These are phyloP conservation scores for Tamandua tetradactyla DNA, from an alignment of 2,797 vertebrate species.

Conservation along the genomic window DNA sequence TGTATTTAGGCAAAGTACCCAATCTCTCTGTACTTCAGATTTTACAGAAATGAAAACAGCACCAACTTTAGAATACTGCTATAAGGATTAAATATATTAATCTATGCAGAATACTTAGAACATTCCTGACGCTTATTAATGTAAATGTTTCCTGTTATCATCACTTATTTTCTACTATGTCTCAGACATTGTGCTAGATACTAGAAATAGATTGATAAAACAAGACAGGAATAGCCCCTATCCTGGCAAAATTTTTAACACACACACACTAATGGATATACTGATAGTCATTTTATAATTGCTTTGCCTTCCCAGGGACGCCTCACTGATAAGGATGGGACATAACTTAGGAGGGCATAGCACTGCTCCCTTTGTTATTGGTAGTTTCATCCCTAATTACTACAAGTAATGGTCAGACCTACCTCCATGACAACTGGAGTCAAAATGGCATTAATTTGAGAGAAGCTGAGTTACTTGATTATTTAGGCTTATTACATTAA, in stretches of 20 bases:
- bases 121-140: neutral
- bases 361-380: neutral
- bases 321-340: neutral
- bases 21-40: neutral
- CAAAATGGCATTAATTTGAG: neutral
- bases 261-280: neutral
- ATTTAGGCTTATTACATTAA: neutral
- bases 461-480: neutral
- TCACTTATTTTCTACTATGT: neutral
- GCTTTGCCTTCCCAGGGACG: neutral
- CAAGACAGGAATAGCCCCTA: neutral
- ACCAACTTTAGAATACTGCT: neutral
- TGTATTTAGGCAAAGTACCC: neutral
- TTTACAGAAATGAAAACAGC: neutral
- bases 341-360: neutral
- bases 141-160: neutral
- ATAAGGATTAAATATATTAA: neutral
- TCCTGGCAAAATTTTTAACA: neutral
- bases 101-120: neutral
- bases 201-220: neutral
- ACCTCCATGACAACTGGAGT: neutral
- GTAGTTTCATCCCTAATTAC: neutral
- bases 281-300: neutral
- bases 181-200: neutral
- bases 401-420: neutral